Base-by-base conservation (phyloP, 2,797 vertebrate species). In the Micromesistius poutassou region DNA sequence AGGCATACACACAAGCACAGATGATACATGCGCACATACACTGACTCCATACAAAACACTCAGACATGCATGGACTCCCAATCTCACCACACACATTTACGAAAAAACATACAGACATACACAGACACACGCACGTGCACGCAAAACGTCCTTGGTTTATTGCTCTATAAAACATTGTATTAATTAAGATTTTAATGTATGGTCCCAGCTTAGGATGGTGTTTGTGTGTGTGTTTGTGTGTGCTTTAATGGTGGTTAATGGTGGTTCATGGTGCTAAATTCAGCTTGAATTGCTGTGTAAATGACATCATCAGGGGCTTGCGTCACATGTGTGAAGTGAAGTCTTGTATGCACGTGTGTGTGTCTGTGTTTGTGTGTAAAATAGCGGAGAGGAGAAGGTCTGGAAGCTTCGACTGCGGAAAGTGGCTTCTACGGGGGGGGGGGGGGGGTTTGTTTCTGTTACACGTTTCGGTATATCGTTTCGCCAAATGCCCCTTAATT, bases 351-450 rank as follows among this genome's bases (percentile, higher is more conserved):
- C 31, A 5, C 80, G 38, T 75, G 25, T 72, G 72, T 25, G 30
- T 46, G 50, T 78, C 62, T 77, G 68, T 75, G 30, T 79, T 33
- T 75, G 16, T 82, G 16, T 30, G 75, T 77, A 40, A 36, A 9
- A 8, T 7, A 36, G 35, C 8, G 35, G 35, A 36, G 35, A 36
- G 5, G 35, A 36, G 35, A 36, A 36, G 35, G 35, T 8, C 35
- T 36, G 35, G 7, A 36, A 36, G 35, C 35, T 36, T 33, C 5
- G 35, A 36, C 8, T 36, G 35, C 35, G 35, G 35, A 6, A 6
- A 36, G 35, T 36, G 35, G 35, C 35, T 36, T 36, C 35, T 36
- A 8, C 1, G 35, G 35, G 8, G 8, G 35, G 35, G 35, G 8
- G 35, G 35, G 8, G 8, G 35, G 35, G 35, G 8, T 36, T 7